Percentiles rank a stretch among this genome's conserved stretches.
Evolutionary conservation across 2,797 vertebrate genomes (phyloP).

Genomic region (Karalla daura): DNA sequence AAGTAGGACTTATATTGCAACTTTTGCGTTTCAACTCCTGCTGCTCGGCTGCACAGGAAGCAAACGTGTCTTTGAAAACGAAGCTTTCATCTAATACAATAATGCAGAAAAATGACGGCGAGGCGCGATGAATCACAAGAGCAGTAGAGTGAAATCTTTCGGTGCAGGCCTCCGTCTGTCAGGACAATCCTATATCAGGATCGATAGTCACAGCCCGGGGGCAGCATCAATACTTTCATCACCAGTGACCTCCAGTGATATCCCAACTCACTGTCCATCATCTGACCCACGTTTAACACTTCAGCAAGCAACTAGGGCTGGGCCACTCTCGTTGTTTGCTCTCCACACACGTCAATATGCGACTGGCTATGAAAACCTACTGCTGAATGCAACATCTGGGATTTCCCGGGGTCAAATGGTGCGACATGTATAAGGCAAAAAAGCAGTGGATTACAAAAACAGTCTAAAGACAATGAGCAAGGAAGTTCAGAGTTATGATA

Average conservation of each 20-base stretch:
- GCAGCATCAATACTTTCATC: constrained; percentile 73
- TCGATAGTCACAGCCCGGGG: constrained; percentile 66
- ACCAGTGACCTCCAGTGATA: constrained; percentile 44
- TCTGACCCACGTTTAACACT: constrained; percentile 52
- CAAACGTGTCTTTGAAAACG: not conserved
- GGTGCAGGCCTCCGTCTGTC: not conserved
- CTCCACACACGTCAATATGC: not conserved
- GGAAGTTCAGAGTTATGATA: not conserved
- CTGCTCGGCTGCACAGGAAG: too few species aligned
- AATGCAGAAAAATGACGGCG: too few species aligned
- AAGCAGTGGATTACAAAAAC: not conserved
- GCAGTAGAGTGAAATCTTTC: not conserved
- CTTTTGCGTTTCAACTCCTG: too few species aligned
- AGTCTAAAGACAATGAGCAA: not conserved
- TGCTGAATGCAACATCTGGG: not conserved
- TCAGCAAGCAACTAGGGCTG: constrained; percentile 37
- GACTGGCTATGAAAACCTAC: not conserved
- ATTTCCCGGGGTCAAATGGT: not conserved
- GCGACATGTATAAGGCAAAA: not conserved
- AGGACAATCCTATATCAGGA: constrained; percentile 33
- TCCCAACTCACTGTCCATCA: constrained; percentile 21
- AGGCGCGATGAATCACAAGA: not conserved
- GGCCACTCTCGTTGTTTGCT: not conserved
- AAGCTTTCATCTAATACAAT: not conserved
- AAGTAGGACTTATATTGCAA: too few species aligned